Evolutionary conservation across 2,888 invertebrate species (phyloP).

Genomic region (Ectropis crepuscularia): DNA sequence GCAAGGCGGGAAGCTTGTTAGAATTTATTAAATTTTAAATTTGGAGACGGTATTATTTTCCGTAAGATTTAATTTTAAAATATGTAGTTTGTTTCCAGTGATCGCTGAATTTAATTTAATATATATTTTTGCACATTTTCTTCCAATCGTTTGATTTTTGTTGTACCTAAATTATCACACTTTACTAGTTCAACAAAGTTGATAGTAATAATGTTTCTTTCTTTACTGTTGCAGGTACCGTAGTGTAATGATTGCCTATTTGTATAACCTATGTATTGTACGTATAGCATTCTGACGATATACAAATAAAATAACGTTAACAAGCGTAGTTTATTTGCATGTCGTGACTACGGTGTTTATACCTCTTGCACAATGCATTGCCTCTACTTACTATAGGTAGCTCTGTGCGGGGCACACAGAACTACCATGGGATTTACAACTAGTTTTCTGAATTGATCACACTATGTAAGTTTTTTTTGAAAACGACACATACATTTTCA

Average conservation of each 20-base stretch:
- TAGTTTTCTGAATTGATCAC: conserved; percentile 13
- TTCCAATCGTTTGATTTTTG: too few relatives aligned
- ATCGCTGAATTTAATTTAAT: neutral
- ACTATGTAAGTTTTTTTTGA: conserved; percentile 15
- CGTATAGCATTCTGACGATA: too few relatives aligned
- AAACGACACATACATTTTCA: too few relatives aligned
- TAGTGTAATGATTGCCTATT: too few relatives aligned
- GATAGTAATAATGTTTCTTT: too few relatives aligned
- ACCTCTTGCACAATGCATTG: conserved; percentile 37
- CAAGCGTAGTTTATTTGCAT: conserved; percentile 21
- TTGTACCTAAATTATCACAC: too few relatives aligned
- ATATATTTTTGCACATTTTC: neutral
- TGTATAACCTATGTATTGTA: too few relatives aligned
- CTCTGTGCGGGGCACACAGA: conserved; percentile 27
- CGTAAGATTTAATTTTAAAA: neutral
- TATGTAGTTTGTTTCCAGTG: neutral
- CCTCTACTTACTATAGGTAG: conserved; percentile 18
- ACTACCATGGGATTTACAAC: conserved; percentile 9
- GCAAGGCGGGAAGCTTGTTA: conserved; percentile 5
- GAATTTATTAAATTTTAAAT: conserved; percentile 18
- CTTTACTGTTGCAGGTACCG: too few relatives aligned
- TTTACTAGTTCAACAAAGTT: too few relatives aligned
- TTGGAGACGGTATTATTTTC: neutral
- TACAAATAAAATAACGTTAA: conserved; percentile 8
- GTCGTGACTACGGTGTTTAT: conserved; percentile 41